Base-by-base conservation (phyloP, 2,888 invertebrate species). In the Spisula solida region DNA sequence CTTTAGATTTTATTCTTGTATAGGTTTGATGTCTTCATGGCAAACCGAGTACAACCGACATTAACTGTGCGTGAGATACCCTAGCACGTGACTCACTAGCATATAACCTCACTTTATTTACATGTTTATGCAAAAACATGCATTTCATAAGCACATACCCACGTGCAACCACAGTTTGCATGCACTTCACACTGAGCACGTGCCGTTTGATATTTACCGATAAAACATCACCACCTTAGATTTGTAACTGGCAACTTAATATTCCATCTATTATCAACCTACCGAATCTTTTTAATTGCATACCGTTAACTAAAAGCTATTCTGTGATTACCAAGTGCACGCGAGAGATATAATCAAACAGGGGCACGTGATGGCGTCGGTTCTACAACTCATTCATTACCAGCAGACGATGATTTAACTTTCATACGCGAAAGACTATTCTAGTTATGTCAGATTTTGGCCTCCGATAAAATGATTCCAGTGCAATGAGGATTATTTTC, bases 231-330 rank as follows among this genome's bases (percentile, higher is more conserved):
- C 75, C 34, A 75, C 75, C 75, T 75, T 34, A 34, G 75, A 75
- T 31, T 31, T 75, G 34, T 31, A 75, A 75, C 75, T 75, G 75
- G 75, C 75, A 75, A 34, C 31, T 12, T 34, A 75, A 75, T 75
- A 75, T 75, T 8, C 75, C 18, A 14, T 31, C 75, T 75, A 5
- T 75, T 75, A 75, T 75, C 75, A 75, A 1, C 34, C 34, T 2
- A 34, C 1, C 31, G 31, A 31, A 34, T 75, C 75, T 75, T 75
- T 31, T 34, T 75, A 75, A 75, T 75, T 75, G 75, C 34, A 31
- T 75, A 34, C 75, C 34, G 16, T 75, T 75, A 16, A 34, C 29
- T 34, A 2, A 75, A 31, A 31, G 16, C 12, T 34, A 34, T 34
- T 31, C 34, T 18, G 75, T 18, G 31, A 75, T 75, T 34, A 75